Percentiles rank a stretch among this genome's conserved stretches.
Conservation (phyloP, 2,113 vertebrate genomes). For the Microtus ochrogaster region DNA sequence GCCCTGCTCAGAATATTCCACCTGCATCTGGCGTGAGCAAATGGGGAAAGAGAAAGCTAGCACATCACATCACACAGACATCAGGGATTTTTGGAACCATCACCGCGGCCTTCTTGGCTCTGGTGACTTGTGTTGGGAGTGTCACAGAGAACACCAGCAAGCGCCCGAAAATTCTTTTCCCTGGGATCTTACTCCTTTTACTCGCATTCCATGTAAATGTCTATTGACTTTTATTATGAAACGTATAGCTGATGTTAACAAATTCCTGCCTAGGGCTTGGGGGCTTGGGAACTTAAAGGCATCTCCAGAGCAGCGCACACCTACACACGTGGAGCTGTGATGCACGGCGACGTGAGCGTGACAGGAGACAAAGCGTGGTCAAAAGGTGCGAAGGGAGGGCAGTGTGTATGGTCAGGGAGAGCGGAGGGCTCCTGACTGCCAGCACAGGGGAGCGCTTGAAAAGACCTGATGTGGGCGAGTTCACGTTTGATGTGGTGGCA, state of each 20-base stretch:
- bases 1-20: not conserved
- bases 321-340: not conserved
- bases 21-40: not conserved
- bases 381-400: constrained; percentile 19
- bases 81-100: fast-evolving
- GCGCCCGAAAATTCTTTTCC: not conserved
- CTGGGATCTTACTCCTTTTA: constrained; percentile 37
- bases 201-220: constrained; percentile 51
- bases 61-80: not conserved
- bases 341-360: not conserved
- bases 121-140: fast-evolving
- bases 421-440: constrained; percentile 31
- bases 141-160: not conserved
- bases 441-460: constrained; percentile 78
- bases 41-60: not conserved
- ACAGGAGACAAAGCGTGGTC: constrained; percentile 63
- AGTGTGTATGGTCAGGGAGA: constrained; percentile 36
- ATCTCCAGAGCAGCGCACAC: not conserved
- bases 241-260: constrained; percentile 24
- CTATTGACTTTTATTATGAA: constrained; percentile 68
- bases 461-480: constrained; percentile 81
- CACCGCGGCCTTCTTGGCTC: not conserved
- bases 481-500: constrained; percentile 87
- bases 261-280: not conserved
- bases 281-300: constrained; percentile 64